A percentile compares a stretch with the other conserved stretches of the same genome.
These are phyloP conservation scores for Penaeus chinensis DNA, from an alignment of 1,140 invertebrate genomes.

Conservation along the genomic window DNA sequence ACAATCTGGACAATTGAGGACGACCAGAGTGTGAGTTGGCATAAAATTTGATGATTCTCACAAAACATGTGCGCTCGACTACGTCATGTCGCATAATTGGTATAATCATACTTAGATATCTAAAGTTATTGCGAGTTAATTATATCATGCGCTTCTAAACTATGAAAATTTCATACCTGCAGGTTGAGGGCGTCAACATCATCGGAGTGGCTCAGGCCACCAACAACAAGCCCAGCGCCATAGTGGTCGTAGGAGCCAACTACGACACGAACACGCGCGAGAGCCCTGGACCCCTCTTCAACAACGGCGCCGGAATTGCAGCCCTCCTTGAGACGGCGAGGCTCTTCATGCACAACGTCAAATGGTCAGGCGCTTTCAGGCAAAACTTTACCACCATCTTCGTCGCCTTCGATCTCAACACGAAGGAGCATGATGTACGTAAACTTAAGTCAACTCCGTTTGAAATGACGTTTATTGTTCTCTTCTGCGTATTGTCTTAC, in stretches of 20 bases:
- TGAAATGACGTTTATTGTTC: neutral
- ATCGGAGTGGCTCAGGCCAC: constrained; percentile 27
- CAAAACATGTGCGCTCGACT: too few relatives aligned
- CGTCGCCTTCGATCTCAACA: constrained; percentile 51
- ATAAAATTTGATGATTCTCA: neutral
- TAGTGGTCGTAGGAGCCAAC: constrained; percentile 43
- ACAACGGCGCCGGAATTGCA: constrained; percentile 48
- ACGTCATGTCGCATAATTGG: too few relatives aligned
- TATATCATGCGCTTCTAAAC: neutral
- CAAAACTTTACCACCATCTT: constrained; percentile 49
- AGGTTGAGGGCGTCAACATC: constrained; percentile 44
- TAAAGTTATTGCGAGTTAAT: neutral
- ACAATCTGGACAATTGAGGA: constrained; percentile 3
- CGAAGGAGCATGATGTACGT: constrained; percentile 34
- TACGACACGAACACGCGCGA: constrained; percentile 37
- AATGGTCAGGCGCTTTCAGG: neutral
- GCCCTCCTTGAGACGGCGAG: constrained; percentile 31
- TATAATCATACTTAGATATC: too few relatives aligned
- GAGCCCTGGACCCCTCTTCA: constrained; percentile 7
- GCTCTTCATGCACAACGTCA: constrained; percentile 27
- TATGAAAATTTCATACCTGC: neutral
- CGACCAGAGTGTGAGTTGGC: neutral
- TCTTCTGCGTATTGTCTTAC: neutral
- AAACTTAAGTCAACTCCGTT: neutral
- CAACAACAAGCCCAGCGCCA: constrained; percentile 12